These are phyloP conservation scores for Dynastes hyllus DNA, from an alignment of 2,888 invertebrate genomes.

Conservation along the genomic window DNA sequence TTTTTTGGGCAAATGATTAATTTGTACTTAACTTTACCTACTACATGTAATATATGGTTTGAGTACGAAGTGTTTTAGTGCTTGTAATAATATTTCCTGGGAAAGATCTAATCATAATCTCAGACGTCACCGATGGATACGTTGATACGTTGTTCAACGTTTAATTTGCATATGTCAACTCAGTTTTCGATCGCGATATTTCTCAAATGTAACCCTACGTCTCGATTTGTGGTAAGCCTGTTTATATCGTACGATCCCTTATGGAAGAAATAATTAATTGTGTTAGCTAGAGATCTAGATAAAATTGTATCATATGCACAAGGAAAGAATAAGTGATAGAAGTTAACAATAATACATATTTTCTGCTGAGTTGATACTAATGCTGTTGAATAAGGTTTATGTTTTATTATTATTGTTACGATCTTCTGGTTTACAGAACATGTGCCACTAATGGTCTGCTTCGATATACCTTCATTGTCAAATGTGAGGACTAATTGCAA, in stretches of 20 bases:
- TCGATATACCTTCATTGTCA: too few species aligned
- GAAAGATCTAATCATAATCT: constrained; percentile 10
- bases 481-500: too few species aligned
- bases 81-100: neutral
- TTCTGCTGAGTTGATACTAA: too few species aligned
- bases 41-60: too few species aligned
- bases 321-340: too few species aligned
- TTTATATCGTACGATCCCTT: neutral
- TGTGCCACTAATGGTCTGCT: too few species aligned
- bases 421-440: too few species aligned
- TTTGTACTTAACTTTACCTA: too few species aligned
- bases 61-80: neutral
- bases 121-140: constrained; percentile 4
- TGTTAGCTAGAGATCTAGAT: neutral
- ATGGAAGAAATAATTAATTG: constrained; percentile 14
- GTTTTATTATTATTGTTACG: too few species aligned
- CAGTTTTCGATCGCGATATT: neutral
- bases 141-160: neutral
- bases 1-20: too few species aligned
- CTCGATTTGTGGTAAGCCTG: constrained; percentile 4
- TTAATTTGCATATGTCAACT: constrained; percentile 32
- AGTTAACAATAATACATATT: too few species aligned
- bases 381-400: too few species aligned
- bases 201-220: constrained; percentile 4
- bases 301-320: neutral